phyloP scores from a whole-genome alignment of 2,797 vertebrate species.

The Falco rusticolus region DNA sequence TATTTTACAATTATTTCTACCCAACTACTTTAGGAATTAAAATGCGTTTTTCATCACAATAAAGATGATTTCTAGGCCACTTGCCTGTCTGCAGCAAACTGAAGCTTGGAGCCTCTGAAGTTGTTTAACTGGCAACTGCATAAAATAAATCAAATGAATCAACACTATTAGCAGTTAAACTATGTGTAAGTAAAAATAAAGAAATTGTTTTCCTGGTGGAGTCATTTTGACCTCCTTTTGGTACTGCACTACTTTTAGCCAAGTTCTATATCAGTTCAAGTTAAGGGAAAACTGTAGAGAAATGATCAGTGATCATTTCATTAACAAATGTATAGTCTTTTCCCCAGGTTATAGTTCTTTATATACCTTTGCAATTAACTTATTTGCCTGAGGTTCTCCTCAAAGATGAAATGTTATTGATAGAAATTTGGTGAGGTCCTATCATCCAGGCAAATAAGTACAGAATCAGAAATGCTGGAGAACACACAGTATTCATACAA shows the following conservation, averaged over 20 bases:
- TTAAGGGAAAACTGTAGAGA: background rate
- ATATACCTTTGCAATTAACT: background rate
- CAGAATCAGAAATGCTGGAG: background rate
- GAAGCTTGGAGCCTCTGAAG: background rate
- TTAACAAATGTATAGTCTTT: background rate
- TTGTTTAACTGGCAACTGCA: background rate
- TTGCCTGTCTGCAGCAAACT: background rate
- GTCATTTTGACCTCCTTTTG: background rate
- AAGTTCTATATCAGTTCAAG: background rate
- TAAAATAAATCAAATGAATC: background rate
- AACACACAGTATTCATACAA: background rate
- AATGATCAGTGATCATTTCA: background rate
- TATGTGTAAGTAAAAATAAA: background rate
- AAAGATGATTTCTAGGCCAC: background rate
- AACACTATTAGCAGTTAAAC: background rate
- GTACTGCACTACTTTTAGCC: background rate
- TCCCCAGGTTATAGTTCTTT: background rate
- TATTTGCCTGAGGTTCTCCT: background rate
- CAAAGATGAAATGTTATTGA: background rate
- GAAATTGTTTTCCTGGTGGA: background rate
- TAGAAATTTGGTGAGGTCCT: background rate
- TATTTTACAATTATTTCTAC: background rate
- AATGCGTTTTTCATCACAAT: background rate
- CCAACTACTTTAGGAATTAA: background rate
- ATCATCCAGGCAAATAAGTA: background rate